Evolutionary conservation across 2,113 vertebrate genomes (phyloP).

Genomic region (Alexandromys fortis): DNA sequence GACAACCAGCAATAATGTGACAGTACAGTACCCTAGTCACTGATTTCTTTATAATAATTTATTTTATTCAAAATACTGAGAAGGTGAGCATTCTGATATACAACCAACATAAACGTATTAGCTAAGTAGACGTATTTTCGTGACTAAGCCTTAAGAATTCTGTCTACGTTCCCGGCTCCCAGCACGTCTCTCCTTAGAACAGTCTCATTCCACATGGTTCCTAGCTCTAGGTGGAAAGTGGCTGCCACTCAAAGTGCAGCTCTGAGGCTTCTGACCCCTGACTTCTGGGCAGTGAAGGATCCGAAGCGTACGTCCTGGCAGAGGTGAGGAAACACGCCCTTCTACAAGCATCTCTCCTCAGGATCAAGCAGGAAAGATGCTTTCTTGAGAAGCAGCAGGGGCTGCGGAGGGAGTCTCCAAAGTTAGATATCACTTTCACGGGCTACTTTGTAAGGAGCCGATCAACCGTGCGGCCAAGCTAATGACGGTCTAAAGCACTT

Average conservation of each 20-base stretch:
- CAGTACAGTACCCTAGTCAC: too few species aligned
- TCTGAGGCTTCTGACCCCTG: neutral
- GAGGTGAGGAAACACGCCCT: neutral
- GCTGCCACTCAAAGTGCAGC: too few species aligned
- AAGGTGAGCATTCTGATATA: neutral
- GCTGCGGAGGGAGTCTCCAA: neutral
- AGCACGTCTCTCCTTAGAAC: neutral
- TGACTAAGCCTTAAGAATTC: too few species aligned
- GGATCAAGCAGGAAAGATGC: neutral
- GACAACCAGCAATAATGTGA: neutral
- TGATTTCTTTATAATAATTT: neutral
- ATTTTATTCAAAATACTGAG: neutral
- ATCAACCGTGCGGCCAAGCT: accelerated
- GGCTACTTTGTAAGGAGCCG: neutral
- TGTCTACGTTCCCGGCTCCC: neutral
- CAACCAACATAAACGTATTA: neutral
- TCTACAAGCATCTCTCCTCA: neutral
- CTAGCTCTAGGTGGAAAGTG: too few species aligned
- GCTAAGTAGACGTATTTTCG: neutral
- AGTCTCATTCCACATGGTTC: neutral
- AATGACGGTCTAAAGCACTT: neutral
- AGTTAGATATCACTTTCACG: neutral
- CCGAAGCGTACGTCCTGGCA: neutral
- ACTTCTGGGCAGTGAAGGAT: neutral
- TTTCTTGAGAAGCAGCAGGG: neutral